phyloP scores from a whole-genome alignment of 1,140 invertebrate genomes.

The Lordiphosa stackelbergi region DNA sequence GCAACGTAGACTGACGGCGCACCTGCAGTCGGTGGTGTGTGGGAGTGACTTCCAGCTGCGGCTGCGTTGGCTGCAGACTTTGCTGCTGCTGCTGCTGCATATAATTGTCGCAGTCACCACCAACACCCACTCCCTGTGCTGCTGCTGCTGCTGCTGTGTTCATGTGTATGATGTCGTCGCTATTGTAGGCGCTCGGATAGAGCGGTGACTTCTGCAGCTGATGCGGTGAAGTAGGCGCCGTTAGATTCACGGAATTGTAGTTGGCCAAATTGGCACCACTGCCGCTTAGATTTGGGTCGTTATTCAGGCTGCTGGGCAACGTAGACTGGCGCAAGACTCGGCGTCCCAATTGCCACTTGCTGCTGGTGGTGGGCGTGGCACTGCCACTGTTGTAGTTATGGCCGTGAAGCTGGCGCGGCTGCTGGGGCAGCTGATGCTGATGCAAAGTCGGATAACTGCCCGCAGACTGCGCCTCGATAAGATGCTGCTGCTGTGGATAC shows the following conservation, averaged over 20 bases:
- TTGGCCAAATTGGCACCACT: slow-evolving; percentile 68
- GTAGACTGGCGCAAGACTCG: slow-evolving; percentile 76
- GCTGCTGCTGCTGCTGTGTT: slow-evolving; percentile 37
- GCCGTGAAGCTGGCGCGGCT: slow-evolving; percentile 43
- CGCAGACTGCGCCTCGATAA: slow-evolving; percentile 63
- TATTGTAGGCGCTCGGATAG: slow-evolving; percentile 74
- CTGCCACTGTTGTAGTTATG: slow-evolving; percentile 61
- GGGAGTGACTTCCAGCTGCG: slow-evolving; percentile 46
- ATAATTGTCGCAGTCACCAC: slow-evolving; percentile 68
- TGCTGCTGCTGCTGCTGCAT: slow-evolving; percentile 44
- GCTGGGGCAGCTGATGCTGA: slow-evolving; percentile 50
- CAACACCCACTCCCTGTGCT: slow-evolving; percentile 25
- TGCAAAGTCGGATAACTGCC: slow-evolving; percentile 72
- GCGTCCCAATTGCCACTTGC: slow-evolving; percentile 68
- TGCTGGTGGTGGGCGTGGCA: slow-evolving; percentile 64
- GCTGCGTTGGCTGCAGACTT: slow-evolving; percentile 45
- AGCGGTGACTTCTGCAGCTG: slow-evolving; percentile 70
- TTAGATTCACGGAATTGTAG: slow-evolving; percentile 69
- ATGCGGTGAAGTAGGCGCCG: slow-evolving; percentile 74
- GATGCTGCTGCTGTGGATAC: slow-evolving; percentile 71
- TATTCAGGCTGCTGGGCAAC: slow-evolving; percentile 65
- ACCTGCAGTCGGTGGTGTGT: slow-evolving; percentile 71
- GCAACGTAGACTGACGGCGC: slow-evolving; percentile 74
- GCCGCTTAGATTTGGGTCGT: slow-evolving; percentile 64
- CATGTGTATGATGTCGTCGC: slow-evolving; percentile 73